Evolutionary conservation across 2,113 vertebrate species (phyloP).

Genomic region (Muscicapa adusta): DNA sequence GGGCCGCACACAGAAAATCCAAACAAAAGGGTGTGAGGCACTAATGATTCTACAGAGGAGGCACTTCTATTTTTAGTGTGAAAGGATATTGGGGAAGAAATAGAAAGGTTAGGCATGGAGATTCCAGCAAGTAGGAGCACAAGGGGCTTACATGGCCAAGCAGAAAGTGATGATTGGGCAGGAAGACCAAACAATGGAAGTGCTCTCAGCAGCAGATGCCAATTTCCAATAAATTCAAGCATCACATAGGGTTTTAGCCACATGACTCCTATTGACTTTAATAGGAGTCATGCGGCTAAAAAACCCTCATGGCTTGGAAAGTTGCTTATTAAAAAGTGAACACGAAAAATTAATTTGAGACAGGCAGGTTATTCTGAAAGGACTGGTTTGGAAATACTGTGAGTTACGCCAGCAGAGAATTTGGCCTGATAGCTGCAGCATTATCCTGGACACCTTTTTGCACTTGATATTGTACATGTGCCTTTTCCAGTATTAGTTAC

Average conservation of each 20-base stretch:
- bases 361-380: not conserved
- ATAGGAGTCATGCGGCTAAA: conserved; percentile 60
- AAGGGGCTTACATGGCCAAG: not conserved
- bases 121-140: not conserved
- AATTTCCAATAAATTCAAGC: conserved; percentile 59
- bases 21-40: conserved; percentile 27
- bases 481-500: not conserved
- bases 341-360: conserved; percentile 25
- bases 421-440: not conserved
- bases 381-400: conserved; percentile 5
- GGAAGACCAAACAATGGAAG: conserved; percentile 47
- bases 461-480: not conserved
- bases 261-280: conserved; percentile 58
- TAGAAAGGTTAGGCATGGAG: conserved; percentile 9
- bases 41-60: not conserved
- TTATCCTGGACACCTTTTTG: not conserved
- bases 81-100: not conserved
- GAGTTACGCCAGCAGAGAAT: conserved; percentile 32
- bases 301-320: conserved; percentile 37
- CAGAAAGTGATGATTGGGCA: not conserved
- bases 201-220: conserved; percentile 35
- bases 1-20: not conserved
- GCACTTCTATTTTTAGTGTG: not conserved
- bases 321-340: conserved; percentile 62
- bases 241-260: conserved; percentile 36